Base-by-base conservation (phyloP, 2,113 vertebrate genomes). In the Ariopsis seemanni region DNA sequence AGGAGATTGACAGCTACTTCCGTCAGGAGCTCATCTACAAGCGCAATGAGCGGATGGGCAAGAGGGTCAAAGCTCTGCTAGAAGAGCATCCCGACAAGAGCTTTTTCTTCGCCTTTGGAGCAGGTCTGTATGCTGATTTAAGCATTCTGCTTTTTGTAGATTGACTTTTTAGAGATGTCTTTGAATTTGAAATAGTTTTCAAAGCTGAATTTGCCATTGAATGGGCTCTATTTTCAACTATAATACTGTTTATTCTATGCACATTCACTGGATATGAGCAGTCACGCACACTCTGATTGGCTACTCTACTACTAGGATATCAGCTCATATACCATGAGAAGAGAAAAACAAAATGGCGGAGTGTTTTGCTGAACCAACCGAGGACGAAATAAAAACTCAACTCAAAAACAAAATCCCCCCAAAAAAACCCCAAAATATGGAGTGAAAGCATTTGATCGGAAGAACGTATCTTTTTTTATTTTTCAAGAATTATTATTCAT, bases 41-140 rank as follows among this genome's bases (percentile, higher is more conserved):
- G 90, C 91, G 96, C 60, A 97, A 97, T 25, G 94, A 97, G 91
- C 92, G 97, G 79, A 97, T 97, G 96, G 96, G 97, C 30, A 94
- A 91, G 89, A 91, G 94, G 67, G 96, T 97, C 69, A 96, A 95
- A 83, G 93, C 95, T 4, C 93, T 97, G 65, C 88, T 97, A 15
- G 95, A 97, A 86, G 95, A 97, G 14, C 93, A 97, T 65, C 96
- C 96, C 0, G 93, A 96, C 82, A 97, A 97, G 91, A 97, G 94
- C 91, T 97, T 98, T 94, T 97, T 97, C 94, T 98, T 99, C 85
- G 96, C 96, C 7, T 99, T 99, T 89, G 97, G 97, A 92, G 97
- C 96, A 92, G 96, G 97, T 97, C 91, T 88, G 95, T 95, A 60
- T 14, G 1, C 22, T 10, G 25, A 30, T 71, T 57, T 55, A 55